Conservation (phyloP, 2,888 invertebrate species). For the Trypoxylon attenuatum region DNA sequence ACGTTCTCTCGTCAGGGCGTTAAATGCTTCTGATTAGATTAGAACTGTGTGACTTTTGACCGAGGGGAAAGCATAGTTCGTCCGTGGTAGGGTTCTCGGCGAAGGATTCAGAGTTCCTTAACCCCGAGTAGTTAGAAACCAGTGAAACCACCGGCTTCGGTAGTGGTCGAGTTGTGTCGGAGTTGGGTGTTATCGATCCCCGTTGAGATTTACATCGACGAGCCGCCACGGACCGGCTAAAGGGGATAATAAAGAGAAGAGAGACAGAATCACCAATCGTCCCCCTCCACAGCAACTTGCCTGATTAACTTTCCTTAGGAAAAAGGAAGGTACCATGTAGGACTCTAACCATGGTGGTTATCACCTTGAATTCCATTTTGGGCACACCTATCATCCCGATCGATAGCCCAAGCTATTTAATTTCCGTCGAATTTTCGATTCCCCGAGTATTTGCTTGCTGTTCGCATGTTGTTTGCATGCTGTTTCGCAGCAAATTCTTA, state of each 20-base stretch:
- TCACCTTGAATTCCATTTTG: neutral
- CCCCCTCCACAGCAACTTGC: slow-evolving; percentile 34
- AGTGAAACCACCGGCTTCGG: slow-evolving; percentile 53
- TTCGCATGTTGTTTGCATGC: no score
- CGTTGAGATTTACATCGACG: slow-evolving; percentile 67
- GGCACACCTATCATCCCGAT: neutral
- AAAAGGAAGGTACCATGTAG: no score
- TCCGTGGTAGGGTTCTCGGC: slow-evolving; percentile 31
- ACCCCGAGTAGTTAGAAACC: slow-evolving; percentile 64
- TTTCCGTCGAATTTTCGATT: neutral
- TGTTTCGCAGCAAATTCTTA: neutral
- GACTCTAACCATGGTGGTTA: neutral
- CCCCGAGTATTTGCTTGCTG: neutral
- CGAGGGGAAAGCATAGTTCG: slow-evolving; percentile 21
- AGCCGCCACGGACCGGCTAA: slow-evolving; percentile 46
- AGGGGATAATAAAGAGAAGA: slow-evolving; percentile 67
- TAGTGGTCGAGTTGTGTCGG: slow-evolving; percentile 51
- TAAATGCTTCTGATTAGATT: neutral
- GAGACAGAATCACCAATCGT: slow-evolving; percentile 57
- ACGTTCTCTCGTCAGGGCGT: neutral
- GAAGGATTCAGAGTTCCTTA: slow-evolving; percentile 64
- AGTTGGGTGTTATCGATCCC: slow-evolving; percentile 66
- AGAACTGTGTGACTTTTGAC: neutral
- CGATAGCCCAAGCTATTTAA: no score
- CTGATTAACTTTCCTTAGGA: slow-evolving; percentile 38